Conservation (phyloP, 2,797 vertebrate genomes). For the Agapornis canus region DNA sequence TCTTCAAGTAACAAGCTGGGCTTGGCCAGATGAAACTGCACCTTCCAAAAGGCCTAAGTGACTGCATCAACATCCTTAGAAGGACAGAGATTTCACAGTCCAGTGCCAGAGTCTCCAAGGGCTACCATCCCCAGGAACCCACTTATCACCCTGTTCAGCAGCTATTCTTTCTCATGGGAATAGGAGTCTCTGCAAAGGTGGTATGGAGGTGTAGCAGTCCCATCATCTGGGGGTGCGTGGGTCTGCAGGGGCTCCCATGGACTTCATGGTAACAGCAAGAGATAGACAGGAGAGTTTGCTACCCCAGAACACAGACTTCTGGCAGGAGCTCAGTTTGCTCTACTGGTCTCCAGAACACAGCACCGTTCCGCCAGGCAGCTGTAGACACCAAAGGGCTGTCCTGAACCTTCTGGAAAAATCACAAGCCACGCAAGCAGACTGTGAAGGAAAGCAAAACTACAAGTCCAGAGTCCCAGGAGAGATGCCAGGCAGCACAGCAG, state of each 20-base stretch:
- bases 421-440: not conserved
- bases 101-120: not conserved
- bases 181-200: not conserved
- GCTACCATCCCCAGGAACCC: not conserved
- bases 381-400: not conserved
- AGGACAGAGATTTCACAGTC: not conserved
- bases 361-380: fast-evolving
- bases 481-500: not conserved
- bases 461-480: not conserved
- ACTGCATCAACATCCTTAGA: not conserved
- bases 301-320: not conserved
- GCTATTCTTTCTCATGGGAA: not conserved
- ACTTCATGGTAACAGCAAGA: not conserved
- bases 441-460: not conserved
- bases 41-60: not conserved
- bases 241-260: not conserved
- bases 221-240: not conserved
- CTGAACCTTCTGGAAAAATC: not conserved
- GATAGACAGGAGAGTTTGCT: not conserved
- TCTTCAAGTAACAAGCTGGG: constrained; percentile 6
- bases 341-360: not conserved
- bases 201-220: not conserved
- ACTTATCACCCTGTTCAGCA: not conserved
- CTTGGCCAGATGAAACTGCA: not conserved
- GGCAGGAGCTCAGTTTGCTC: not conserved